Percentiles rank a stretch among this genome's conserved stretches.
phyloP scores from a whole-genome alignment of 2,797 vertebrate genomes.

The Cossypha dichroa region DNA sequence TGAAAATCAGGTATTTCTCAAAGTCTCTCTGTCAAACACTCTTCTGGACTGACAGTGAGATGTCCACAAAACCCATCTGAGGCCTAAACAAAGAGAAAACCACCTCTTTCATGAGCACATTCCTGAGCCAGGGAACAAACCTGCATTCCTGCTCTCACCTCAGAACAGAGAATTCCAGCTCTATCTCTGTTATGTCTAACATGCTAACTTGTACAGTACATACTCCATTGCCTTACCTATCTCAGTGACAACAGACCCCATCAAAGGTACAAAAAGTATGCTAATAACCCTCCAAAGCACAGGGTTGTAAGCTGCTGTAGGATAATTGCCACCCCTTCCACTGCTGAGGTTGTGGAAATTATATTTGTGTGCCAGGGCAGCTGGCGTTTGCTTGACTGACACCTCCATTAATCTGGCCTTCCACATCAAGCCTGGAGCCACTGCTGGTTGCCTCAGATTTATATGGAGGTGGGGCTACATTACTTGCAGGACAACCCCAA shows the following conservation, averaged over 20 bases:
- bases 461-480: fast-evolving
- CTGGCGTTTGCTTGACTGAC: neutral
- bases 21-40: neutral
- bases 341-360: neutral
- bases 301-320: neutral
- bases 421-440: neutral
- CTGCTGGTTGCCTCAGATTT: neutral
- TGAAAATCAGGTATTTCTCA: neutral
- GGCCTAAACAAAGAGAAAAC: neutral
- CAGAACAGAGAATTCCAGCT: neutral
- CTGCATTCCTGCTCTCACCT: neutral
- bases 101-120: neutral
- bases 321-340: neutral
- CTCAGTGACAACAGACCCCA: neutral
- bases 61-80: neutral
- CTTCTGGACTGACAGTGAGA: neutral
- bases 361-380: neutral
- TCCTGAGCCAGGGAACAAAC: neutral
- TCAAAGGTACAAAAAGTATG: neutral
- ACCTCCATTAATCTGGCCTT: neutral
- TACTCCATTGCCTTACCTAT: neutral
- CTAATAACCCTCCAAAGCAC: neutral
- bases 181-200: neutral
- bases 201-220: fast-evolving
- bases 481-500: neutral